Evolutionary conservation across 30 jellyfish, hydroid and myxozoan species (phyloP).

Genomic region (Pelagia noctiluca): DNA sequence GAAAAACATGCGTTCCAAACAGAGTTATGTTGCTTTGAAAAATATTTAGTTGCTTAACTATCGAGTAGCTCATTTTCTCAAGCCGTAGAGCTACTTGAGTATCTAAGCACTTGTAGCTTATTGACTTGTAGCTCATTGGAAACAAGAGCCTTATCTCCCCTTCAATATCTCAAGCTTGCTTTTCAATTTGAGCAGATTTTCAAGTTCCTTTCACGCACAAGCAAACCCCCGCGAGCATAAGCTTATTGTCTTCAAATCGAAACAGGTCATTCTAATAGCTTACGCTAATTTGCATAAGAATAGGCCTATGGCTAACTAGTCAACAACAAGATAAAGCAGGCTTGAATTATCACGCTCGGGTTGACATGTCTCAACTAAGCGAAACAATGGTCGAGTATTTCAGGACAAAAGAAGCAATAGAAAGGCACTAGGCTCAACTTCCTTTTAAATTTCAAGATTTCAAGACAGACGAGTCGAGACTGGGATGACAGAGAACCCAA

Average conservation of each 20-base stretch:
- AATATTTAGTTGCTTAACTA: too few relatives aligned
- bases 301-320: slow-evolving; percentile 9
- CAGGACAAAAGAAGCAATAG: slow-evolving; percentile 19
- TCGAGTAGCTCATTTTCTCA: too few relatives aligned
- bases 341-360: slow-evolving; percentile 63
- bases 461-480: slow-evolving; percentile 66
- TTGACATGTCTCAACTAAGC: slow-evolving; percentile 67
- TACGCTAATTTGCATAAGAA: slow-evolving; percentile 53
- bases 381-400: slow-evolving; percentile 38
- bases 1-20: too few relatives aligned
- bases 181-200: not conserved
- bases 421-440: slow-evolving; percentile 53
- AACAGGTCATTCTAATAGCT: slow-evolving; percentile 16
- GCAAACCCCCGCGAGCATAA: not conserved
- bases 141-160: too few relatives aligned
- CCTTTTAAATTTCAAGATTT: slow-evolving; percentile 59
- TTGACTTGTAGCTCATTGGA: too few relatives aligned
- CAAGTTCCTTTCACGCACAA: not conserved
- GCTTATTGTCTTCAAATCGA: not conserved
- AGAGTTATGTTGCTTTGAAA: too few relatives aligned
- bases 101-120: too few relatives aligned
- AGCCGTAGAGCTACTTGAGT: too few relatives aligned
- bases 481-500: not conserved
- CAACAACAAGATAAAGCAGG: slow-evolving; percentile 35
- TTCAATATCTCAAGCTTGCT: too few relatives aligned